Evolutionary conservation across 2,888 invertebrate genomes (phyloP).

Genomic region (Ceriagrion tenellum): DNA sequence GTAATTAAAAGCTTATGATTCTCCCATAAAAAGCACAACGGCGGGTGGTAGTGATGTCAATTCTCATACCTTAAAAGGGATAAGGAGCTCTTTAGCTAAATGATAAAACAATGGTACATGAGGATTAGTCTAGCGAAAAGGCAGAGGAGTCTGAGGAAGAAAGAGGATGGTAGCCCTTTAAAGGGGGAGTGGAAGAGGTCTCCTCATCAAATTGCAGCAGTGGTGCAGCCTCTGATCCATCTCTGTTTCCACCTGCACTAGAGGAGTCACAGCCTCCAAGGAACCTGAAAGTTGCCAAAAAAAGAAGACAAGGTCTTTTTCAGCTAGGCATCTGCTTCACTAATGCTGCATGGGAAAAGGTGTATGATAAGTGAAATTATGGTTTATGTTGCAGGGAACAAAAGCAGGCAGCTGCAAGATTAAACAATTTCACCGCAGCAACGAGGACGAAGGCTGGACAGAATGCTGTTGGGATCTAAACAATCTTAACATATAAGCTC

Average conservation of each 20-base stretch:
- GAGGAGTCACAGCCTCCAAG: conserved; percentile 1
- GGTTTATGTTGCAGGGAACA: not conserved
- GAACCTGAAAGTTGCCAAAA: conserved; percentile 51
- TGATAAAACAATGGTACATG: not conserved
- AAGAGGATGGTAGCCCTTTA: not conserved
- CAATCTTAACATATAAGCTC: not conserved
- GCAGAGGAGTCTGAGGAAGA: conserved; percentile 37
- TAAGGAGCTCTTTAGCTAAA: not conserved
- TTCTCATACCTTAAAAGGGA: conserved; percentile 38
- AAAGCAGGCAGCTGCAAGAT: not conserved
- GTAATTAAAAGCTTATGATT: not conserved
- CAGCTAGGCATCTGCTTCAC: conserved; percentile 11
- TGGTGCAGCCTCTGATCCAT: not conserved
- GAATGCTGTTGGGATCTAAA: conserved; percentile 21
- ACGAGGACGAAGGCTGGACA: not conserved
- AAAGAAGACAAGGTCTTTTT: not conserved
- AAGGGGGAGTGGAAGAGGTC: not conserved
- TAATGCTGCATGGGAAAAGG: not conserved
- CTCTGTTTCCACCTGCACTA: not conserved
- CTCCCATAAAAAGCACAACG: not conserved
- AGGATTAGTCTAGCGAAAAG: not conserved
- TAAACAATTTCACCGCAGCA: conserved; percentile 13
- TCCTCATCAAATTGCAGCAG: not conserved
- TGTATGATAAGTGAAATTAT: not conserved
- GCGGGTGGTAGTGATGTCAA: not conserved